phyloP scores from a whole-genome alignment of 92 coral and sea anemone genomes.

The Galaxea fascicularis region DNA sequence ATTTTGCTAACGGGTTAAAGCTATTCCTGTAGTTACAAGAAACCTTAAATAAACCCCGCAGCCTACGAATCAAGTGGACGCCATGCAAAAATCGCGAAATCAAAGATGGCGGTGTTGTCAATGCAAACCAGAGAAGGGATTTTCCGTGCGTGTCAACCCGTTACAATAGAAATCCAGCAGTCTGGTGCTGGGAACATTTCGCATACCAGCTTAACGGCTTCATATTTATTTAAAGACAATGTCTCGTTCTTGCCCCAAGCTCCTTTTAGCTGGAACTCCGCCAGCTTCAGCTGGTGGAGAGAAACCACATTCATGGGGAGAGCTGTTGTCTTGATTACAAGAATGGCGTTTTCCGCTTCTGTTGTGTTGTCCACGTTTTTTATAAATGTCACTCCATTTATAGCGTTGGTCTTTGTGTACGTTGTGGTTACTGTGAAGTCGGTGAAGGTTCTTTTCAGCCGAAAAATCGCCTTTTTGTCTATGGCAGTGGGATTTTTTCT shows the following conservation, averaged over 20 bases:
- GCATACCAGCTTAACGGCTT: conserved; percentile 32
- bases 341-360: conserved; percentile 4
- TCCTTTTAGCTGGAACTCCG: conserved; percentile 28
- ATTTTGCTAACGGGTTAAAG: too few species aligned
- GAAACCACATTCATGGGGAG: background rate
- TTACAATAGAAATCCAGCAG: conserved; percentile 24
- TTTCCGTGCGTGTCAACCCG: background rate
- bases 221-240: background rate
- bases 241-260: background rate
- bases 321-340: background rate
- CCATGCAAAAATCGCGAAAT: too few species aligned
- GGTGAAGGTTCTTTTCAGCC: background rate
- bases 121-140: too few species aligned
- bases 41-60: too few species aligned
- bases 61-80: too few species aligned
- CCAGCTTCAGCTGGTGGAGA: background rate
- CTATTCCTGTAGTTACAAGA: too few species aligned
- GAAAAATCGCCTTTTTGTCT: background rate
- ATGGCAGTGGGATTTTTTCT: background rate
- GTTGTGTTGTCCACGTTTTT: conserved; percentile 3
- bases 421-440: conserved; percentile 4
- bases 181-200: background rate
- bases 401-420: background rate
- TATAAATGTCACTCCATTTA: conserved; percentile 4
- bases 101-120: too few species aligned